Base-by-base conservation (phyloP, 2,113 vertebrate genomes). In the Apeltes quadracus region DNA sequence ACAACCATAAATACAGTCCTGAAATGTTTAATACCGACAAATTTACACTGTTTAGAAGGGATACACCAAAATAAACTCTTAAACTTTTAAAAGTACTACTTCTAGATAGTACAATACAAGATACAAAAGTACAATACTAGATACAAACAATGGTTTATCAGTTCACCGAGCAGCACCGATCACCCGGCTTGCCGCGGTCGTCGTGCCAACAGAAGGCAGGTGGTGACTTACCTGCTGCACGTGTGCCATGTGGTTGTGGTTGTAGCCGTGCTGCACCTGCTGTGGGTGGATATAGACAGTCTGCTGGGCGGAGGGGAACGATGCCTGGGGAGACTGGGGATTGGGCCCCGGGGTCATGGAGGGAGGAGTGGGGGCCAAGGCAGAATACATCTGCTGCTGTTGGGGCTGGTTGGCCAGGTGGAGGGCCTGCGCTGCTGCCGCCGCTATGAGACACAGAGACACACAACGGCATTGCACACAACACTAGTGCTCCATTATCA, bases 291-390 rank as follows among this genome's bases (percentile, higher is more conserved):
- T 96, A 72, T 98, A 97, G 82, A 99, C 95, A 0, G 97, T 94
- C 94, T 97, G 97, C 83, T 97, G 97, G 84, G 96, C 95, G 48
- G 96, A 87, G 76, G 96, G 96, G 93, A 97, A 99, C 77, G 94
- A 97, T 78, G 91, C 96, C 93, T 99, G 97, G 69, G 98, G 97
- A 66, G 96, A 97, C 93, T 99, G 97, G 54, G 98, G 95, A 64
- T 96, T 98, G 80, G 97, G 98, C 76, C 97, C 98, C 12, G 96
- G 96, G 76, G 95, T 97, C 96, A 99, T 98, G 88, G 97, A 96
- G 76, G 98, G 98, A 4, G 97, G 97, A 57, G 97, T 99, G 18
- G 94, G 95, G 3, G 98, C 96, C 69, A 99, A 92, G 62, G 97
- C 95, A 0, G 97, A 95, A 91, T 98, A 99, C 91, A 99, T 96